Evolutionary conservation across 2,888 invertebrate species (phyloP).

Genomic region (Tetheella fluctuosa): DNA sequence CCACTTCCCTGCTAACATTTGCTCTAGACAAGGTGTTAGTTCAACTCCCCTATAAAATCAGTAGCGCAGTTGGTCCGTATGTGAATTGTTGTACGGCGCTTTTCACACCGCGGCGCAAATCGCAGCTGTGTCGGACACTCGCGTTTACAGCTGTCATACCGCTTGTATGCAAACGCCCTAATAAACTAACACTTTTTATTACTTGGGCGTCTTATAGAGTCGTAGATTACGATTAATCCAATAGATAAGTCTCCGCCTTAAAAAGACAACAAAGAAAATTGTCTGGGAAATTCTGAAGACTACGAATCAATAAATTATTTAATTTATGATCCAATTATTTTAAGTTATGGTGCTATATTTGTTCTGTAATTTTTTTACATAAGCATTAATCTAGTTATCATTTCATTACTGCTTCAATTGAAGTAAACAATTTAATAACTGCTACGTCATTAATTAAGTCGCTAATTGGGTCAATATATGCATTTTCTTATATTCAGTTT

Average conservation of each 20-base stretch:
- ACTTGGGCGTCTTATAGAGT: slow-evolving; percentile 36
- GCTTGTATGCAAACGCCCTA: slow-evolving; percentile 80
- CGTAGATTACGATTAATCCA: slow-evolving; percentile 27
- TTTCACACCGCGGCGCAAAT: slow-evolving; percentile 72
- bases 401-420: too few species aligned
- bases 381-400: too few species aligned
- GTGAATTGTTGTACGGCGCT: slow-evolving; percentile 69
- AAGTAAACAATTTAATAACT: too few species aligned
- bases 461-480: too few species aligned
- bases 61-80: slow-evolving; percentile 59
- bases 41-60: slow-evolving; percentile 62
- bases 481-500: too few species aligned
- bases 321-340: not conserved
- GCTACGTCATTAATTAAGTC: too few species aligned
- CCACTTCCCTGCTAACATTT: slow-evolving; percentile 29
- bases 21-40: slow-evolving; percentile 60
- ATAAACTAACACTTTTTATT: slow-evolving; percentile 80
- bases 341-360: too few species aligned
- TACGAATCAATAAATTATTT: not conserved
- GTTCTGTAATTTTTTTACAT: too few species aligned
- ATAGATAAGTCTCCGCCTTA: slow-evolving; percentile 15
- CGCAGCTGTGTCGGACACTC: slow-evolving; percentile 67
- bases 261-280: slow-evolving; percentile 10
- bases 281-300: not conserved
- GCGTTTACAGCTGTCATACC: slow-evolving; percentile 62